Evolutionary conservation across 2,888 invertebrate genomes (phyloP).

Genomic region (Therioaphis trifolii): DNA sequence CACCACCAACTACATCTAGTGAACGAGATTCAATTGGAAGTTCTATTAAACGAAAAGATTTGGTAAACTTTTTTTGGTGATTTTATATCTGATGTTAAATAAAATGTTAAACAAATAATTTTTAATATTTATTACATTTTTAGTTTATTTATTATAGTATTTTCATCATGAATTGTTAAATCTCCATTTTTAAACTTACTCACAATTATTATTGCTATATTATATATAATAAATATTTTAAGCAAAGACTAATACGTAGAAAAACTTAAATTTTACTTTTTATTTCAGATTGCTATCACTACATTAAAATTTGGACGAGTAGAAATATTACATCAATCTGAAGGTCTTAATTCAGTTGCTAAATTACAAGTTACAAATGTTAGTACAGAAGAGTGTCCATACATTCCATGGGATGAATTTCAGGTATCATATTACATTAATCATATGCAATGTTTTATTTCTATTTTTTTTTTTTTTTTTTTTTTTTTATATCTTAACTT

Average conservation of each 20-base stretch:
- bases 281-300: slow-evolving; percentile 71
- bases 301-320: slow-evolving; percentile 80
- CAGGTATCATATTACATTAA: slow-evolving; percentile 75
- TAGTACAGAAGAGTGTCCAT: slow-evolving; percentile 83
- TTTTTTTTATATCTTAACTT: slow-evolving; percentile 37
- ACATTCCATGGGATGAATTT: slow-evolving; percentile 94
- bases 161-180: too few species aligned
- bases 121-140: too few species aligned
- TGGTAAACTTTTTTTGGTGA: slow-evolving; percentile 71
- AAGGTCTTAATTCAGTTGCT: slow-evolving; percentile 76
- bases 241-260: too few species aligned
- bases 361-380: slow-evolving; percentile 79
- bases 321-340: slow-evolving; percentile 79
- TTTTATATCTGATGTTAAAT: background rate
- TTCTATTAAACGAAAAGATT: slow-evolving; percentile 81
- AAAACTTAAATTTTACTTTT: background rate
- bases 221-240: too few species aligned
- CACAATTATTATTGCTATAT: too few species aligned
- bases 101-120: background rate
- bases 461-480: too few species aligned
- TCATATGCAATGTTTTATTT: slow-evolving; percentile 51
- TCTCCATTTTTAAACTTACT: too few species aligned
- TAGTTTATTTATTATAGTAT: too few species aligned
- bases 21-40: slow-evolving; percentile 82
- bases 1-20: slow-evolving; percentile 82